These are phyloP conservation scores for Lasioglossum baleicum DNA, from an alignment of 1,140 invertebrate species.

Conservation along the genomic window DNA sequence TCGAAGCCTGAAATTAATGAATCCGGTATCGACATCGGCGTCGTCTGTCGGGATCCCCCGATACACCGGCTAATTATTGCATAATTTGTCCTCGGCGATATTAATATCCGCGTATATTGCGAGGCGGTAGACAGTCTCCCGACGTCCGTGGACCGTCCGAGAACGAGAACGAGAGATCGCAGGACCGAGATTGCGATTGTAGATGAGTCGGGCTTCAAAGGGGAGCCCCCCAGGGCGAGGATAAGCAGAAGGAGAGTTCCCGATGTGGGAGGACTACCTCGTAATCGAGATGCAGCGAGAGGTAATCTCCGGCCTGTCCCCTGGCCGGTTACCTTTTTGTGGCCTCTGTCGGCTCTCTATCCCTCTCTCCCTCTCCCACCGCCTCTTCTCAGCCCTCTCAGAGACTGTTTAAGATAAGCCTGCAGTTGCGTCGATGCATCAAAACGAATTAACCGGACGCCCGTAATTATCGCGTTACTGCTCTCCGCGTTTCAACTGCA, in stretches of 20 bases:
- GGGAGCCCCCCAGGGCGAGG: constrained; percentile 56
- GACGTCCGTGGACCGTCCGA: not conserved
- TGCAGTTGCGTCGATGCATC: constrained; percentile 5
- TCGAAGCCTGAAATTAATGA: constrained; percentile 23
- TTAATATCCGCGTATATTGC: constrained; percentile 40
- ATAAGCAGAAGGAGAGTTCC: constrained; percentile 58
- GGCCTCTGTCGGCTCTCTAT: constrained; percentile 11
- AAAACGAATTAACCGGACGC: constrained; percentile 15
- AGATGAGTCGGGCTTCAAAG: constrained; percentile 67
- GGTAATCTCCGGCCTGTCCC: constrained; percentile 45
- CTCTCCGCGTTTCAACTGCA: too few relatives aligned
- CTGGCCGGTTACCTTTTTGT: constrained; percentile 40
- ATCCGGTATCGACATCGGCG: constrained; percentile 20
- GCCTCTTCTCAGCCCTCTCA: too few relatives aligned
- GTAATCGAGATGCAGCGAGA: constrained; percentile 49
- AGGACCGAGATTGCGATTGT: constrained; percentile 69
- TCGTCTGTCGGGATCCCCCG: not conserved
- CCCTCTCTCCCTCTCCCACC: too few relatives aligned
- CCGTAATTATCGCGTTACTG: constrained; percentile 14
- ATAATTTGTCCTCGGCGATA: constrained; percentile 42
- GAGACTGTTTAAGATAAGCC: constrained; percentile 26
- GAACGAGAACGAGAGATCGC: constrained; percentile 60
- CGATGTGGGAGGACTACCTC: constrained; percentile 52
- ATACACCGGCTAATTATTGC: constrained; percentile 37
- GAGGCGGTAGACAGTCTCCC: constrained; percentile 19